Percentiles rank a stretch among this genome's conserved stretches.
Evolutionary conservation across 1,140 invertebrate species (phyloP).

Genomic region (Lordiphosa collinella): DNA sequence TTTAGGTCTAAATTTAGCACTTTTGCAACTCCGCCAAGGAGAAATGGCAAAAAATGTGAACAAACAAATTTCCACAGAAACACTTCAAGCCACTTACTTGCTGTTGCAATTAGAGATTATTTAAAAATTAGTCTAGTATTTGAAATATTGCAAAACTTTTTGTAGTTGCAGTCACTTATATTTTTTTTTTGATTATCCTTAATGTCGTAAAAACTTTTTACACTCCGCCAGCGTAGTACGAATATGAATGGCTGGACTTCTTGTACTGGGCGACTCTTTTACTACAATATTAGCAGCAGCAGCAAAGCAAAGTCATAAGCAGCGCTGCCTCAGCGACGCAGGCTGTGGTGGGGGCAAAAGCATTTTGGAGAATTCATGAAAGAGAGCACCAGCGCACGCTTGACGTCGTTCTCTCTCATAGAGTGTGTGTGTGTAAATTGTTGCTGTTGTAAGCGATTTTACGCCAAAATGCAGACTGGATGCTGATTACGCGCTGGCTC

Average conservation of each 20-base stretch:
- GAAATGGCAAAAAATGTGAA: constrained; percentile 23
- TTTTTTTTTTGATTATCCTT: not conserved
- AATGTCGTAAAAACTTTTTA: constrained; percentile 15
- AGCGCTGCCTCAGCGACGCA: constrained; percentile 5
- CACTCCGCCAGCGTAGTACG: constrained; percentile 52
- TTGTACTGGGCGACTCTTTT: constrained; percentile 32
- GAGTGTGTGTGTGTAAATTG: constrained; percentile 29
- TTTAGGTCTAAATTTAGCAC: constrained; percentile 76
- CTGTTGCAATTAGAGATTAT: not conserved
- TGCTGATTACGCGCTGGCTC: constrained; percentile 26
- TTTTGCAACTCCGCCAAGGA: constrained; percentile 61
- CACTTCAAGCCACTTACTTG: constrained; percentile 11
- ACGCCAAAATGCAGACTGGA: constrained; percentile 42
- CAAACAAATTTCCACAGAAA: constrained; percentile 3
- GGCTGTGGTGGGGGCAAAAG: constrained; percentile 35
- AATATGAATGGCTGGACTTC: constrained; percentile 64
- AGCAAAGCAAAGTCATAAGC: not conserved
- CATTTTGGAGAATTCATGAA: constrained; percentile 67
- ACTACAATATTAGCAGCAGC: constrained; percentile 50
- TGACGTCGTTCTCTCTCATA: constrained; percentile 3
- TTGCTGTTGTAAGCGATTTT: constrained; percentile 52
- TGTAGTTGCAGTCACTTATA: not conserved
- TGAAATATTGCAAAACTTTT: not conserved
- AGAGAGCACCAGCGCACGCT: constrained; percentile 45
- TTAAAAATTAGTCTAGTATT: not conserved